These are phyloP conservation scores for Perognathus longimembris DNA, from an alignment of 2,113 vertebrate genomes.

Conservation along the genomic window DNA sequence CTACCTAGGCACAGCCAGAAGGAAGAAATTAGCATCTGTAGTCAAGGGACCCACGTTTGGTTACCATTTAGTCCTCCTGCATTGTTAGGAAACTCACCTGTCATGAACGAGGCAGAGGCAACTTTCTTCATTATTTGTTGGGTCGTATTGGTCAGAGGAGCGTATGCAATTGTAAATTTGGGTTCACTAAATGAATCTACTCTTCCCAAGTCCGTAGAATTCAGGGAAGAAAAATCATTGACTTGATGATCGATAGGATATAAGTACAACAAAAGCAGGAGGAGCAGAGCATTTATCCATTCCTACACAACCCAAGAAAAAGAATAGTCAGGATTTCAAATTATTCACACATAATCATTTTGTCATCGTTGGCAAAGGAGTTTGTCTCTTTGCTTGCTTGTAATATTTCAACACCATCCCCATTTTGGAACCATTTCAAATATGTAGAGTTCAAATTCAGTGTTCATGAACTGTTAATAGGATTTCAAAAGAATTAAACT, in stretches of 20 bases:
- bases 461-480: not conserved
- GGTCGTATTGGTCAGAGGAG: conserved; percentile 62
- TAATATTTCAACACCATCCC: not conserved
- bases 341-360: not conserved
- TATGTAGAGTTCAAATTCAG: not conserved
- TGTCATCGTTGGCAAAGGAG: not conserved
- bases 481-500: not conserved
- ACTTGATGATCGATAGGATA: accelerated
- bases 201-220: conserved; percentile 53
- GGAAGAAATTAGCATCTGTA: not conserved
- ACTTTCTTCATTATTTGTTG: conserved; percentile 81
- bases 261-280: not conserved
- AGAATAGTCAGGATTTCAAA: not conserved
- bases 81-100: conserved; percentile 43
- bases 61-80: not conserved
- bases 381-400: not conserved
- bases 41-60: not conserved
- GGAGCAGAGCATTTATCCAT: conserved; percentile 70
- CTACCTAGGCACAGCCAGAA: not conserved
- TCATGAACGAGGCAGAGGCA: conserved; percentile 62
- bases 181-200: conserved; percentile 55
- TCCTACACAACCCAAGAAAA: conserved; percentile 68
- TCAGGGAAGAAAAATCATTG: not conserved
- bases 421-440: not conserved
- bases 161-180: not conserved